Conservation (phyloP, 2,113 vertebrate species). For the Lates calcarifer region DNA sequence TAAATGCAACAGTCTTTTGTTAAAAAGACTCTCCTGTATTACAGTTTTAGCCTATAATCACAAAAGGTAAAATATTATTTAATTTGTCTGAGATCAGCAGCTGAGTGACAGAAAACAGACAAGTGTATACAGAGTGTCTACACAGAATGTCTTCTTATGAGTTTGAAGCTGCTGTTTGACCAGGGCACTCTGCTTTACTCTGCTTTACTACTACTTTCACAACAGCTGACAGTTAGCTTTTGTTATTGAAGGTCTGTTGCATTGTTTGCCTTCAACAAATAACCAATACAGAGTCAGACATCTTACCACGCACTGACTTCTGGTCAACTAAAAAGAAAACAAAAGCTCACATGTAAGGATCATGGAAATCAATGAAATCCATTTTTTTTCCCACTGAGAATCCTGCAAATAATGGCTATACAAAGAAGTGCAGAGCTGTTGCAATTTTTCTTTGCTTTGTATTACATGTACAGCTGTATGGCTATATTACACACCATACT, state of each 20-base stretch:
- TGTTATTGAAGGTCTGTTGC: not conserved
- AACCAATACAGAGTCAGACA: not conserved
- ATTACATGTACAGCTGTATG: not conserved
- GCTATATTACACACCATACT: too few species aligned
- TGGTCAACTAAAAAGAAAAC: not conserved
- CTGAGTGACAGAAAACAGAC: not conserved
- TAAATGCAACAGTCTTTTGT: not conserved
- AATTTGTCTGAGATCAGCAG: not conserved
- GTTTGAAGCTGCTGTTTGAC: conserved; percentile 8
- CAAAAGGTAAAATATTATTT: not conserved
- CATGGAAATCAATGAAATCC: not conserved
- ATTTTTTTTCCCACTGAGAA: not conserved
- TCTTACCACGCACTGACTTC: not conserved
- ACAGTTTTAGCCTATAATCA: not conserved
- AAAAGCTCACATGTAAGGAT: not conserved
- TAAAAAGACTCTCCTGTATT: not conserved
- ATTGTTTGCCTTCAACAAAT: not conserved
- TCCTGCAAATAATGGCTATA: not conserved
- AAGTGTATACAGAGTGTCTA: not conserved
- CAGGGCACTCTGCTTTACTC: not conserved
- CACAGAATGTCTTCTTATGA: not conserved
- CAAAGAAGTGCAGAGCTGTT: not conserved
- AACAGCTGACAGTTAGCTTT: not conserved
- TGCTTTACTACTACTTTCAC: not conserved
- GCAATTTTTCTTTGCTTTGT: not conserved